These are phyloP conservation scores for Lithobates pipiens DNA, from an alignment of 2,797 vertebrate species.

Conservation along the genomic window DNA sequence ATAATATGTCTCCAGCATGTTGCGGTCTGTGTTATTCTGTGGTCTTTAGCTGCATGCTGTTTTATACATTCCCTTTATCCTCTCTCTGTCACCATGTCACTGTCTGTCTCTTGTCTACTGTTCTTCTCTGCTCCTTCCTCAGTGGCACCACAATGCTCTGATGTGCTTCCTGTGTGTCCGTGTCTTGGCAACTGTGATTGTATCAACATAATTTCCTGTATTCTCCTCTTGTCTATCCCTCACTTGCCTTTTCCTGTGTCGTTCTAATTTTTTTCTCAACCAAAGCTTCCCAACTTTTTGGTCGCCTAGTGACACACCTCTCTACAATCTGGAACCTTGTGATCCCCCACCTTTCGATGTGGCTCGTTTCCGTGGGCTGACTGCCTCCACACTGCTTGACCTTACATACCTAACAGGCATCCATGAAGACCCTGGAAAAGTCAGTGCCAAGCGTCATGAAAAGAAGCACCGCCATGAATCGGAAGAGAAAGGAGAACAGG, in stretches of 20 bases:
- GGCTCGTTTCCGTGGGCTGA: slow-evolving; percentile 92
- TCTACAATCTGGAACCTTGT: slow-evolving; percentile 98
- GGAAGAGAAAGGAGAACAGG: slow-evolving; percentile 80
- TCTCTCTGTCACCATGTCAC: neutral
- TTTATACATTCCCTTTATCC: neutral
- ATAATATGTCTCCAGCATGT: neutral
- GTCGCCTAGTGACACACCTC: slow-evolving; percentile 98
- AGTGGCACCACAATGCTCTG: neutral
- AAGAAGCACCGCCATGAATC: slow-evolving; percentile 85
- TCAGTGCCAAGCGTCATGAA: slow-evolving; percentile 86
- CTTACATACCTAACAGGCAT: slow-evolving; percentile 95
- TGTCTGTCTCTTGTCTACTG: neutral
- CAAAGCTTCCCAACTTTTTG: slow-evolving; percentile 99
- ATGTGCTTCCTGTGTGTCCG: neutral
- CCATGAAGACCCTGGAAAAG: slow-evolving; percentile 89
- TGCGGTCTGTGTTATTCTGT: neutral
- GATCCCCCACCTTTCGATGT: slow-evolving; percentile 96
- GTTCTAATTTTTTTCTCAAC: slow-evolving; percentile 83
- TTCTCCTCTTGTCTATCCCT: slow-evolving; percentile 89
- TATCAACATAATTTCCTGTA: slow-evolving; percentile 80
- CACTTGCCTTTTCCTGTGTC: slow-evolving; percentile 93
- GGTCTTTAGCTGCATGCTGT: neutral
- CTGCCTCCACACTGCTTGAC: slow-evolving; percentile 92
- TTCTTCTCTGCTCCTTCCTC: neutral
- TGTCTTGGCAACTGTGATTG: slow-evolving; percentile 66